phyloP scores from a whole-genome alignment of 2,113 vertebrate genomes.

The Lanius ludovicianus region DNA sequence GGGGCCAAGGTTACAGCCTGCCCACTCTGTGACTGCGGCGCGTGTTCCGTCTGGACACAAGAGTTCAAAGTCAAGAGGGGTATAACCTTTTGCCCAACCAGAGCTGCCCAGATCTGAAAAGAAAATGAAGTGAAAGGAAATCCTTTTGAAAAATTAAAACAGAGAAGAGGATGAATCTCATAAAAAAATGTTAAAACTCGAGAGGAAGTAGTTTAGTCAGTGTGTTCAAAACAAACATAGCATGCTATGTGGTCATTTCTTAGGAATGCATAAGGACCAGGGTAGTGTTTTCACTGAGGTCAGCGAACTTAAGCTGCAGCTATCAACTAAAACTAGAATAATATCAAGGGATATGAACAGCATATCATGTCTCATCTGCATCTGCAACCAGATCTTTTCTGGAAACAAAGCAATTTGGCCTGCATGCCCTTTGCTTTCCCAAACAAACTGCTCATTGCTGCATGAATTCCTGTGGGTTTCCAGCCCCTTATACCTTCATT shows the following conservation, averaged over 20 bases:
- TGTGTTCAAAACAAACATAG: neutral
- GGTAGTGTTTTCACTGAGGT: neutral
- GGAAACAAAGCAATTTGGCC: neutral
- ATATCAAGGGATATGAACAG: neutral
- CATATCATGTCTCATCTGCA: neutral
- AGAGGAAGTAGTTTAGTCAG: neutral
- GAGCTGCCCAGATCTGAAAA: conserved; percentile 77
- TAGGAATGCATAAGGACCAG: neutral
- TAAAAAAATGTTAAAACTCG: neutral
- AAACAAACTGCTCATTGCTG: neutral
- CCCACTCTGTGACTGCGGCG: conserved; percentile 80
- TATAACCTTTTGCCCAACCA: conserved; percentile 80
- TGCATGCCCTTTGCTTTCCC: neutral
- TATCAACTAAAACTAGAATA: neutral
- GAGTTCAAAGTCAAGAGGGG: conserved; percentile 78
- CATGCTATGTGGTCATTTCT: neutral
- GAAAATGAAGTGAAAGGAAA: neutral
- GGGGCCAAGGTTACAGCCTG: conserved; percentile 81
- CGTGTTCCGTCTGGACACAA: conserved; percentile 79
- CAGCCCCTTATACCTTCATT: neutral
- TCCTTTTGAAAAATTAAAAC: neutral
- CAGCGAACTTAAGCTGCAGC: neutral
- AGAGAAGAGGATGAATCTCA: neutral
- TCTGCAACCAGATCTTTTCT: neutral
- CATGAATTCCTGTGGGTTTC: neutral